Conservation (phyloP, 2,888 invertebrate species). For the Pemphredon lugubris region DNA sequence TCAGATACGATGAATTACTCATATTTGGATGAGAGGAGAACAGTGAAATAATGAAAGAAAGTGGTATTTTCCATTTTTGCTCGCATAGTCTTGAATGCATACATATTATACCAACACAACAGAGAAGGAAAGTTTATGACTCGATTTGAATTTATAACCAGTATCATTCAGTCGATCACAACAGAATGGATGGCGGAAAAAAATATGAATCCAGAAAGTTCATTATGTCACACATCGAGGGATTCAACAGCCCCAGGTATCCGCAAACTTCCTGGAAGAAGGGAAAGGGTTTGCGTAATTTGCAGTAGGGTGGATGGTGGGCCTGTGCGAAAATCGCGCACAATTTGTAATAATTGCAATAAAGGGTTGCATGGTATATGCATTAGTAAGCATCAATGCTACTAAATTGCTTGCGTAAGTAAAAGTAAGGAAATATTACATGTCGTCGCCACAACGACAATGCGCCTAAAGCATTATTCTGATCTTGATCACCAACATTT, state of each 20-base stretch:
- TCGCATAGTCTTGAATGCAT: conserved; percentile 63
- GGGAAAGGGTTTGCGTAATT: conserved; percentile 36
- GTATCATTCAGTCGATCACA: conserved; percentile 33
- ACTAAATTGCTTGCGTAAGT: conserved; percentile 34
- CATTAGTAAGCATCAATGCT: conserved; percentile 31
- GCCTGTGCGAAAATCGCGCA: conserved; percentile 38
- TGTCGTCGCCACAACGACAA: no score
- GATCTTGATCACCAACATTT: no score
- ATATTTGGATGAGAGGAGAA: conserved; percentile 65
- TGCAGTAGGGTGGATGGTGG: conserved; percentile 33
- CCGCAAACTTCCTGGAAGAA: conserved; percentile 55
- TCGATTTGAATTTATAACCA: conserved; percentile 59
- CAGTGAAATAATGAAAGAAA: conserved; percentile 66
- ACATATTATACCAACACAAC: conserved; percentile 60
- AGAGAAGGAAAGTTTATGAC: conserved; percentile 53
- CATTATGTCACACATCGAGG: conserved; percentile 30
- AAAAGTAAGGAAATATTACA: conserved; percentile 38
- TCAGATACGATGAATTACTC: conserved; percentile 65
- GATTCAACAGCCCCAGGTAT: conserved; percentile 28
- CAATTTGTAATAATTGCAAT: no score
- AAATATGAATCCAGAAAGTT: conserved; percentile 26
- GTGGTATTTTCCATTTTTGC: conserved; percentile 63
- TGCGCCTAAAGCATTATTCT: no score
- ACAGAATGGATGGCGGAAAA: conserved; percentile 33
- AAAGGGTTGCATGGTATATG: conserved; percentile 26